These are phyloP conservation scores for Toxotes chatareus DNA, from an alignment of 2,113 vertebrate species.

Conservation along the genomic window DNA sequence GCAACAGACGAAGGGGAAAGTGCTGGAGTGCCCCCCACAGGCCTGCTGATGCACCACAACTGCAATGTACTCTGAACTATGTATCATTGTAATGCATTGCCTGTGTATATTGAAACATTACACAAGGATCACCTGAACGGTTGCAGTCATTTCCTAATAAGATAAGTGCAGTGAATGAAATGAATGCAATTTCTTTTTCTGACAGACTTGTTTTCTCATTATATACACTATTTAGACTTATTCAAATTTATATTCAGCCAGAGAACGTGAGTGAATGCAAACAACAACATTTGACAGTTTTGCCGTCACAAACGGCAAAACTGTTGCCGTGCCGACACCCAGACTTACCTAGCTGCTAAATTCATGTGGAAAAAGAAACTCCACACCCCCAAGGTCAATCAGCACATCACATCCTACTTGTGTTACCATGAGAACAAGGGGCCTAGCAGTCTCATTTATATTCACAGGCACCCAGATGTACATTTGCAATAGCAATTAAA, in stretches of 20 bases:
- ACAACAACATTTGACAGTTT: conserved; percentile 6
- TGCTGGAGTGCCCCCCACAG: conserved; percentile 80
- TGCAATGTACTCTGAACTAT: conserved; percentile 33
- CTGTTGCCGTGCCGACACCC: conserved; percentile 3
- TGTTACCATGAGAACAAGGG: conserved; percentile 84
- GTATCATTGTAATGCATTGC: conserved; percentile 66
- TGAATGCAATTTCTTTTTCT: conserved; percentile 56
- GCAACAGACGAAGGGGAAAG: conserved; percentile 54
- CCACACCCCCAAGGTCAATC: conserved; percentile 78
- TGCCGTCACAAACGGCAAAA: conserved; percentile 4
- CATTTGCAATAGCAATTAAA: conserved; percentile 80
- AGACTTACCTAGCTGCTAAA: conserved; percentile 57
- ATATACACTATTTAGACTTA: conserved; percentile 45
- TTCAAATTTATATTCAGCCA: conserved; percentile 22
- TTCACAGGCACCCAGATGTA: conserved; percentile 80
- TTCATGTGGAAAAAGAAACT: conserved; percentile 54
- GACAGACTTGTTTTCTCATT: conserved; percentile 60
- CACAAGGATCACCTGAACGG: conserved; percentile 69
- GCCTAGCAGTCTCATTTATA: conserved; percentile 76
- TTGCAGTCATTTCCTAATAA: conserved; percentile 65
- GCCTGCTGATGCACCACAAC: conserved; percentile 33
- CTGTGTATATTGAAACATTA: conserved; percentile 68
- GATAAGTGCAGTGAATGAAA: conserved; percentile 63
- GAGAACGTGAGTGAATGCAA: conserved; percentile 35
- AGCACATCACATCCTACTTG: conserved; percentile 72